Percentiles rank a stretch among this genome's conserved stretches.
phyloP scores from a whole-genome alignment of 2,797 vertebrate species.

The Sebastes jordani region DNA sequence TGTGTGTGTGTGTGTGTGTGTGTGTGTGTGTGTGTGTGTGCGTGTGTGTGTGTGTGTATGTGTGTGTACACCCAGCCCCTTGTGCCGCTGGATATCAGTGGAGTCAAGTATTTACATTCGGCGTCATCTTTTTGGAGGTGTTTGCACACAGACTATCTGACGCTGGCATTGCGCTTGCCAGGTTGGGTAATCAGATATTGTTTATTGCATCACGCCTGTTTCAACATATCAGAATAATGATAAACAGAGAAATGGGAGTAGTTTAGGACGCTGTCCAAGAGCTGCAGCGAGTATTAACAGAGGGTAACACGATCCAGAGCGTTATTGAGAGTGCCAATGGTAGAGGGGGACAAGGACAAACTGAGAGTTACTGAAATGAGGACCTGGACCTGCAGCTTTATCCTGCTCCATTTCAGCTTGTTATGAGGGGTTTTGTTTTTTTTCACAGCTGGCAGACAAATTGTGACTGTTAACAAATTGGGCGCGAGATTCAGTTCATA shows the following conservation, averaged over 20 bases:
- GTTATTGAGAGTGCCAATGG: slow-evolving; percentile 66
- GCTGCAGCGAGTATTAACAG: slow-evolving; percentile 64
- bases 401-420: slow-evolving; percentile 8
- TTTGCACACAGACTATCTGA: slow-evolving; percentile 70
- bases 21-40: slow-evolving; percentile 17
- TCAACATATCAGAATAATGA: slow-evolving; percentile 79
- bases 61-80: slow-evolving; percentile 13
- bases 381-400: slow-evolving; percentile 33
- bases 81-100: slow-evolving; percentile 45
- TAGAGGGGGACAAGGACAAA: slow-evolving; percentile 70
- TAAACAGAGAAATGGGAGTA: slow-evolving; percentile 77
- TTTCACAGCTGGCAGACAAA: slow-evolving; percentile 36
- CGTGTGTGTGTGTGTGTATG: slow-evolving; percentile 23
- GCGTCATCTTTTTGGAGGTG: slow-evolving; percentile 67
- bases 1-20: background rate
- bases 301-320: slow-evolving; percentile 71
- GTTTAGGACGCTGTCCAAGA: slow-evolving; percentile 73
- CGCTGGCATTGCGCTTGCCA: slow-evolving; percentile 68
- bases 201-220: slow-evolving; percentile 80
- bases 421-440: background rate
- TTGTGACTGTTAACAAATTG: background rate
- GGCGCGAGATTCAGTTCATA: background rate
- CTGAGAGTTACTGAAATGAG: slow-evolving; percentile 40
- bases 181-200: slow-evolving; percentile 80
- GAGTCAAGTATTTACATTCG: slow-evolving; percentile 71